Evolutionary conservation across 2,797 vertebrate genomes (phyloP).

Genomic region (Clamator glandarius): DNA sequence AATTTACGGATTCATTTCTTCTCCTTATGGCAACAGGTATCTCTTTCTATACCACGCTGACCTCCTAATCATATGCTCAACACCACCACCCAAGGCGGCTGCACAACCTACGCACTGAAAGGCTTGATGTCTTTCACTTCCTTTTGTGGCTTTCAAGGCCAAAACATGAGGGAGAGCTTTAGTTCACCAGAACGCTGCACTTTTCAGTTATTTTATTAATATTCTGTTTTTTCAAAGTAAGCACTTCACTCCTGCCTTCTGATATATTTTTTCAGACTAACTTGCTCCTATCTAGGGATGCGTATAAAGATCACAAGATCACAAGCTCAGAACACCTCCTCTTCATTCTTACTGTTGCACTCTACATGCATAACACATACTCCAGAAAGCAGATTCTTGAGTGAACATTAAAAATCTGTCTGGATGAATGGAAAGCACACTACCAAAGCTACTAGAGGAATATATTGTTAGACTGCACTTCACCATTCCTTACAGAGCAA

Average conservation of each 20-base stretch:
- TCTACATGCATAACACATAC: not conserved
- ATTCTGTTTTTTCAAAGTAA: not conserved
- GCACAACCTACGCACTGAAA: not conserved
- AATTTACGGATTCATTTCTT: not conserved
- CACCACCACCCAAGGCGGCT: not conserved
- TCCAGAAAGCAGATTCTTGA: not conserved
- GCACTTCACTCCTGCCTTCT: not conserved
- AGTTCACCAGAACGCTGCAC: not conserved
- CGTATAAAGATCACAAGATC: not conserved
- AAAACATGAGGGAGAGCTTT: not conserved
- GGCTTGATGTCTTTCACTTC: slow-evolving; percentile 29
- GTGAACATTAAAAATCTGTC: not conserved
- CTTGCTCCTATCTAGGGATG: not conserved
- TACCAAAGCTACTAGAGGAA: not conserved
- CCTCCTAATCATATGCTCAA: not conserved
- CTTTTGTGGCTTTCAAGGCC: slow-evolving; percentile 49
- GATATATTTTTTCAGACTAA: not conserved
- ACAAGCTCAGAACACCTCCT: not conserved
- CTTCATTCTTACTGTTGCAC: not conserved
- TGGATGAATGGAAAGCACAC: not conserved
- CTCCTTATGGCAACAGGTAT: not conserved
- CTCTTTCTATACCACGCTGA: not conserved
- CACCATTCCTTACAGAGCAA: not conserved
- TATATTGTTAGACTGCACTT: not conserved
- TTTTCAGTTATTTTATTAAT: not conserved